Base-by-base conservation (phyloP, 2,113 vertebrate species). In the Paradoxurus hermaphroditus region DNA sequence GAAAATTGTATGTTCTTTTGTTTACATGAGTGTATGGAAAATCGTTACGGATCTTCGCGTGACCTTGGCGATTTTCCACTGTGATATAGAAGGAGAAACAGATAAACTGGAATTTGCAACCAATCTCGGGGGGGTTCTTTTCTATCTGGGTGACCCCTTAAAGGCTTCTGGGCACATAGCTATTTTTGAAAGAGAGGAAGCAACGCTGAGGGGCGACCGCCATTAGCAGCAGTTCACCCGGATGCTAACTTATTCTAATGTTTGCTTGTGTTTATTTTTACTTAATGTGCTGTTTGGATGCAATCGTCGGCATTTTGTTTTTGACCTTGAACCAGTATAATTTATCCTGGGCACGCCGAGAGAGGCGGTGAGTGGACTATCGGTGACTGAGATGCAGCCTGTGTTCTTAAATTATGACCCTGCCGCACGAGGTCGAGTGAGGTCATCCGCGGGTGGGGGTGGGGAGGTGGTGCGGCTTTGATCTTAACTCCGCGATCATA, bases 191-290 rank as follows among this genome's bases (percentile, higher is more conserved):
- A 97, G 98, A 94, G 97, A 98, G 96, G 98, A 98, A 89, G 83
- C 95, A 97, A 93, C 16, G 82, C 68, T 73, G 95, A 98, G 94
- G 86, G 86, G 91, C 96, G 97, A 96, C 95, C 97, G 83, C 95
- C 90, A 63, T 97, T 95, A 97, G 97, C 97, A 83, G 88, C 90
- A 98, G 98, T 94, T 98, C 97, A 95, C 91, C 94, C 68, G 46
- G 90, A 98, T 95, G 98, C 97, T 98, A 98, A 98, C 95, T 97
- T 97, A 94, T 97, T 98, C 96, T 97, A 98, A 98, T 98, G 98
- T 97, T 97, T 84, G 91, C 96, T 97, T 97, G 97, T 98, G 98
- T 98, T 98, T 98, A 98, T 98, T 98, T 98, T 98, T 98, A 98
- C 98, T 94, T 97, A 97, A 97, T 98, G 96, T 98, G 98, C 98